Evolutionary conservation across 2,888 invertebrate genomes (phyloP).

Genomic region (Chymomyza amoena): DNA sequence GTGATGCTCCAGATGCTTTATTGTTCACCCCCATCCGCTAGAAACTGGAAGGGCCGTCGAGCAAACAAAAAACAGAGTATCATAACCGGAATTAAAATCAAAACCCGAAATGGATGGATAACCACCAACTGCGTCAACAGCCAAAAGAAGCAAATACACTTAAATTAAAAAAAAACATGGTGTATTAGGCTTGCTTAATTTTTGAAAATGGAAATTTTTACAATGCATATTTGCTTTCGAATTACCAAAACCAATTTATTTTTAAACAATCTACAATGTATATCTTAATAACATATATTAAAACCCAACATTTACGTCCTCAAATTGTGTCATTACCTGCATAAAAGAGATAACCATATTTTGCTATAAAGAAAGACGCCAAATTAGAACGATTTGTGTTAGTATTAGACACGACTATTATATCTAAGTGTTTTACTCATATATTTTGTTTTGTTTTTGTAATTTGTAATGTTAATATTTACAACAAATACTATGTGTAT

Average conservation of each 20-base stretch:
- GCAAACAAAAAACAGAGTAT: slow-evolving; percentile 54
- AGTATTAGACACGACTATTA: slow-evolving; percentile 14
- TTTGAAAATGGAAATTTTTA: slow-evolving; percentile 21
- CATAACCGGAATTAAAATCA: slow-evolving; percentile 28
- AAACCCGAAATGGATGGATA: slow-evolving; percentile 15
- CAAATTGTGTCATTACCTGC: slow-evolving; percentile 58
- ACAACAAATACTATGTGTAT: slow-evolving; percentile 43
- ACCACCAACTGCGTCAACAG: slow-evolving; percentile 31
- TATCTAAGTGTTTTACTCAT: slow-evolving; percentile 21
- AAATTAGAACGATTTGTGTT: not conserved
- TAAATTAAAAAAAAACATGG: slow-evolving; percentile 81
- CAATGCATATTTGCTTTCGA: slow-evolving; percentile 32
- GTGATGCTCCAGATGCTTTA: slow-evolving; percentile 27
- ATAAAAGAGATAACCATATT: not conserved
- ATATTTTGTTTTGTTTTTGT: not conserved
- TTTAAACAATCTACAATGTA: slow-evolving; percentile 12
- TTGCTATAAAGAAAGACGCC: not conserved
- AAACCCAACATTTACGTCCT: slow-evolving; percentile 67
- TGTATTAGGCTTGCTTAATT: slow-evolving; percentile 14
- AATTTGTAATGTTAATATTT: slow-evolving; percentile 26
- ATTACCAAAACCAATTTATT: slow-evolving; percentile 16
- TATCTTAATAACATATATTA: slow-evolving; percentile 27
- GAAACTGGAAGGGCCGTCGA: slow-evolving; percentile 86
- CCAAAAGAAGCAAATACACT: slow-evolving; percentile 31
- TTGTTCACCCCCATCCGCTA: slow-evolving; percentile 80